phyloP scores from a whole-genome alignment of 2,888 invertebrate genomes.

The Resseliella maxima region DNA sequence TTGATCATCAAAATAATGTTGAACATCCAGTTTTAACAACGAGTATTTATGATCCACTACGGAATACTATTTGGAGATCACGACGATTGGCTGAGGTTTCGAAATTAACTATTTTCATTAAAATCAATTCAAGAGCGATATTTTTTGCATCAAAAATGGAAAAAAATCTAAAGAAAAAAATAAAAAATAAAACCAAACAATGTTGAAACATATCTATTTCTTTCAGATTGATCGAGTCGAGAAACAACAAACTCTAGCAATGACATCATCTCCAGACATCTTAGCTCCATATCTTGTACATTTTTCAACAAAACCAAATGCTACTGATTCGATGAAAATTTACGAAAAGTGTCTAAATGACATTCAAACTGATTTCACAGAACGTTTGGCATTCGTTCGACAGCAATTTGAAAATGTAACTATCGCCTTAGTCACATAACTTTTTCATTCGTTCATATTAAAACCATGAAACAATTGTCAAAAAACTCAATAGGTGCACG shows the following conservation, averaged over 20 bases:
- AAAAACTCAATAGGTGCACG: slow-evolving; percentile 59
- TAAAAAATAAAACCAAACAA: no score
- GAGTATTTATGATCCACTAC: slow-evolving; percentile 70
- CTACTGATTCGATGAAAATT: slow-evolving; percentile 63
- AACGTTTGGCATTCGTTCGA: slow-evolving; percentile 75
- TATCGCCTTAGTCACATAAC: no score
- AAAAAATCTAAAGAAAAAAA: neutral
- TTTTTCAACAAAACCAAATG: slow-evolving; percentile 64
- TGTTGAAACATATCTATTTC: no score
- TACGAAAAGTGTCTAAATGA: slow-evolving; percentile 73
- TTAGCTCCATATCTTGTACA: slow-evolving; percentile 72
- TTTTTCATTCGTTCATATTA: no score
- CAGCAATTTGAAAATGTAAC: slow-evolving; percentile 75
- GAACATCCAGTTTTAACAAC: slow-evolving; percentile 69
- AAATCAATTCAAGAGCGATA: neutral
- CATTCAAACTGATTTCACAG: slow-evolving; percentile 73
- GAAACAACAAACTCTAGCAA: slow-evolving; percentile 68
- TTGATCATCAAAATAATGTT: slow-evolving; percentile 68
- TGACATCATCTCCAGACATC: slow-evolving; percentile 70
- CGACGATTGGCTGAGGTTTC: slow-evolving; percentile 69
- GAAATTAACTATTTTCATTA: neutral
- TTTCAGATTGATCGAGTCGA: slow-evolving; percentile 63
- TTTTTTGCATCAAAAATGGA: no score
- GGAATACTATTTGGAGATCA: slow-evolving; percentile 69
- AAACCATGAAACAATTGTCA: slow-evolving; percentile 57